A percentile compares a stretch with the other conserved stretches of the same genome.
These are phyloP conservation scores for Umimayanthus kanabou DNA, from an alignment of 92 coral and sea anemone species.

Conservation along the genomic window DNA sequence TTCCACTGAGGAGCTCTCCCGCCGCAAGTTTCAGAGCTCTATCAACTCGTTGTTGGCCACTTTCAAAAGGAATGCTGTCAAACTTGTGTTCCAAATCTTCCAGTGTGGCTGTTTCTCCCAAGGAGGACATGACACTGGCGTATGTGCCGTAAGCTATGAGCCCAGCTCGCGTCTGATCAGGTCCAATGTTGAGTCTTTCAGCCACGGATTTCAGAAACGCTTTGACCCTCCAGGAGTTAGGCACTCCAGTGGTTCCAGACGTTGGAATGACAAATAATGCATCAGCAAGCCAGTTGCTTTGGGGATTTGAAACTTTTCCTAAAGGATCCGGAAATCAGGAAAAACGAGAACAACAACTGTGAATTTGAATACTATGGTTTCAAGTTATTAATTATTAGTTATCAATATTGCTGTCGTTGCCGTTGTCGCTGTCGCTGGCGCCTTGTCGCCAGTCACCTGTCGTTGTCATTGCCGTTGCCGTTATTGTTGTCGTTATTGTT, in stretches of 20 bases:
- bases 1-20: neutral
- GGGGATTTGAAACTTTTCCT: neutral
- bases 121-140: slow-evolving; percentile 1
- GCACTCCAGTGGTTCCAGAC: neutral
- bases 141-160: slow-evolving; percentile 20
- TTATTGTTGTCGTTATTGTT: too few relatives aligned
- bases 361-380: too few relatives aligned
- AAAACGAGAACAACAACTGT: neutral
- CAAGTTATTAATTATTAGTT: too few relatives aligned
- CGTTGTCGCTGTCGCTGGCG: too few relatives aligned
- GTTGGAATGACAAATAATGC: slow-evolving; percentile 7
- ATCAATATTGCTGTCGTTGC: too few relatives aligned
- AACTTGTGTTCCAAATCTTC: slow-evolving; percentile 10
- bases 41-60: slow-evolving; percentile 23
- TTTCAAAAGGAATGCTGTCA: slow-evolving; percentile 20
- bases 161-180: neutral
- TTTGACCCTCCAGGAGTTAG: neutral
- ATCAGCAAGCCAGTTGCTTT: slow-evolving; percentile 9
- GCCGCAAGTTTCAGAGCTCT: slow-evolving; percentile 22
- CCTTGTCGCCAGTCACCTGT: too few relatives aligned
- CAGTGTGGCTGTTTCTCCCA: slow-evolving; percentile 13
- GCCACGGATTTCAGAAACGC: slow-evolving; percentile 8
- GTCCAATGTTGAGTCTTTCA: slow-evolving; percentile 1
- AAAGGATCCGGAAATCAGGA: neutral
- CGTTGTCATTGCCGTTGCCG: too few relatives aligned